These are phyloP conservation scores for Heterocephalus glaber DNA, from an alignment of 2,113 vertebrate genomes.

Conservation along the genomic window DNA sequence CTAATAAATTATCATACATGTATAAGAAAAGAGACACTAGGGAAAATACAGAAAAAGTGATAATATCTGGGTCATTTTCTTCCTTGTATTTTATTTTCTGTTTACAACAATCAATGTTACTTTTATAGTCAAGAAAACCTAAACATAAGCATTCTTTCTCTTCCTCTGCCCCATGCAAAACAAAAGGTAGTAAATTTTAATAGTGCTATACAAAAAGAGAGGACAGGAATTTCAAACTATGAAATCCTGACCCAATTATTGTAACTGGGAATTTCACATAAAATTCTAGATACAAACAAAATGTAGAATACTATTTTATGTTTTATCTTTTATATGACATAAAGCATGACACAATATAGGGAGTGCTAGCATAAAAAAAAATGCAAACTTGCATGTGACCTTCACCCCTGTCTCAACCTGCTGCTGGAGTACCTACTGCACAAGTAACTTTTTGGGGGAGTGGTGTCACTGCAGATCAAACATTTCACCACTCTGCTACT, in stretches of 20 bases:
- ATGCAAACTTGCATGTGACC: background rate
- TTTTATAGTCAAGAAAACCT: background rate
- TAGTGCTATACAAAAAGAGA: background rate
- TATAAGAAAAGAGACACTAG: background rate
- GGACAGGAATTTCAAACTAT: background rate
- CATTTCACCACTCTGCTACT: background rate
- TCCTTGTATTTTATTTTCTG: background rate
- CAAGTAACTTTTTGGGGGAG: background rate
- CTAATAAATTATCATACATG: background rate
- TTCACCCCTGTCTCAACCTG: background rate
- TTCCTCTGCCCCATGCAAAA: background rate
- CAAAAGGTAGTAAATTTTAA: background rate
- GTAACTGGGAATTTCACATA: constrained; percentile 18
- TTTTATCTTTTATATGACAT: constrained; percentile 1
- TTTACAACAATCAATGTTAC: background rate
- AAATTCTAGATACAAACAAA: background rate
- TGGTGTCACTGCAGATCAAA: background rate
- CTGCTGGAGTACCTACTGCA: background rate
- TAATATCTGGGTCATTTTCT: background rate
- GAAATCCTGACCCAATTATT: background rate
- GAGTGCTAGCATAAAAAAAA: background rate
- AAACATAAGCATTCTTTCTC: background rate
- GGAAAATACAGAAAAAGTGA: background rate
- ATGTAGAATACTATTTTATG: background rate
- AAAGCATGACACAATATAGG: background rate